These are phyloP conservation scores for Spinibarbus caldwelli DNA, from an alignment of 2,797 vertebrate genomes.

Conservation along the genomic window DNA sequence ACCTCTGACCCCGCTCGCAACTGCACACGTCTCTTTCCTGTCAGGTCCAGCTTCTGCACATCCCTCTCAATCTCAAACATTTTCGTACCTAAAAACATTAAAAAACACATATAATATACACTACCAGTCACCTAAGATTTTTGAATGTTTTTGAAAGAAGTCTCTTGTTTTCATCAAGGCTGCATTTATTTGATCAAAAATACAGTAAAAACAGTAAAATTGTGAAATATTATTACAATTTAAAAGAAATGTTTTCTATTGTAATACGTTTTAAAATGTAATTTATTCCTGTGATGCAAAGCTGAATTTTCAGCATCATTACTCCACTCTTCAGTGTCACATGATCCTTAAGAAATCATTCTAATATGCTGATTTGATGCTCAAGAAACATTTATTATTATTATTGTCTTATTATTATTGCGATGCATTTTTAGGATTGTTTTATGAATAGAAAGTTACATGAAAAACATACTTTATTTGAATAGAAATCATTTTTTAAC, in stretches of 20 bases:
- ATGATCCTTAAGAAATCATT: not conserved
- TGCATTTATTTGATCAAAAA: not conserved
- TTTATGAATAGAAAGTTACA: too few relatives aligned
- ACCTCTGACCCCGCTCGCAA: conserved; percentile 81
- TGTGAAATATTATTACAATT: too few relatives aligned
- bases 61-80: conserved; percentile 68
- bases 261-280: not conserved
- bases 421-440: not conserved
- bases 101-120: not conserved
- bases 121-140: not conserved
- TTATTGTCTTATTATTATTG: not conserved
- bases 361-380: not conserved
- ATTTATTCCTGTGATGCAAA: not conserved
- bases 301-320: not conserved
- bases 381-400: not conserved
- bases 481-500: not conserved
- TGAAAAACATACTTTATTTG: too few relatives aligned
- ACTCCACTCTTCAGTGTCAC: not conserved
- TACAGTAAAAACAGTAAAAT: not conserved
- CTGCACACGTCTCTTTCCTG: conserved; percentile 65
- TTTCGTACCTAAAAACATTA: conserved; percentile 65
- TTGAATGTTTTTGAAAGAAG: not conserved
- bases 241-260: not conserved
- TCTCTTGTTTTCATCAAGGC: not conserved
- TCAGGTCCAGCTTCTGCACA: conserved; percentile 79